Conservation (phyloP, 2,888 invertebrate species). For the Microplitis manilae region DNA sequence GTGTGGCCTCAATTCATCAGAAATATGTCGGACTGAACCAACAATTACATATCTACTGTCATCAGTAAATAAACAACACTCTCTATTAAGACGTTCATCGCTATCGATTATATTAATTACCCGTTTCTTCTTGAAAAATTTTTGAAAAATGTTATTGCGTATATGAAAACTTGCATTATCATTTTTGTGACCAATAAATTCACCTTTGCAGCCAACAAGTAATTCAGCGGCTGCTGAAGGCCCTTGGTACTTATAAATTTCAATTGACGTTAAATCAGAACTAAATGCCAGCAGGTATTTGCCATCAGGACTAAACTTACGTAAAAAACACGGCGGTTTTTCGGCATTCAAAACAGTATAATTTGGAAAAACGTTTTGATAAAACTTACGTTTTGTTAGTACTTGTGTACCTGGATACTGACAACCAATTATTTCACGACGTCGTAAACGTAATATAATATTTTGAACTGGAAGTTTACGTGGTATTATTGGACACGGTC, state of each 20-base stretch:
- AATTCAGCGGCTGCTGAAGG: constrained; percentile 84
- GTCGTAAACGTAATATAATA: constrained; percentile 82
- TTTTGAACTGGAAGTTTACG: constrained; percentile 87
- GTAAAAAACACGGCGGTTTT: constrained; percentile 92
- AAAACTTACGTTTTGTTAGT: constrained; percentile 85
- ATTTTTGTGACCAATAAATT: constrained; percentile 78
- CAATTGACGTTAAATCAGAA: constrained; percentile 91
- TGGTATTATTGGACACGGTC: constrained; percentile 73
- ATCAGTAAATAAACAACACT: constrained; percentile 95
- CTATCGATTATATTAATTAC: constrained; percentile 85
- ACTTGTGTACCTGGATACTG: constrained; percentile 83
- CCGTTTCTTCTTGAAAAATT: constrained; percentile 88
- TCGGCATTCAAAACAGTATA: constrained; percentile 92
- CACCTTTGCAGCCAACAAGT: constrained; percentile 77
- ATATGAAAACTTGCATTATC: constrained; percentile 78
- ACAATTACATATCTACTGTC: constrained; percentile 91
- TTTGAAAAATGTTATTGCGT: constrained; percentile 84
- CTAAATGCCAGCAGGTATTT: constrained; percentile 90
- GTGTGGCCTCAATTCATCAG: constrained; percentile 87
- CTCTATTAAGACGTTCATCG: constrained; percentile 89
- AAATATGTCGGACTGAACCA: constrained; percentile 88
- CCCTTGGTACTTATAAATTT: constrained; percentile 91
- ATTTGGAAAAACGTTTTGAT: constrained; percentile 94
- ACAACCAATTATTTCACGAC: constrained; percentile 83
- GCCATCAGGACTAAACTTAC: constrained; percentile 97